Percentiles rank a stretch among this genome's conserved stretches.
phyloP scores from a whole-genome alignment of 2,797 vertebrate species.

The Enteromius treurensis region DNA sequence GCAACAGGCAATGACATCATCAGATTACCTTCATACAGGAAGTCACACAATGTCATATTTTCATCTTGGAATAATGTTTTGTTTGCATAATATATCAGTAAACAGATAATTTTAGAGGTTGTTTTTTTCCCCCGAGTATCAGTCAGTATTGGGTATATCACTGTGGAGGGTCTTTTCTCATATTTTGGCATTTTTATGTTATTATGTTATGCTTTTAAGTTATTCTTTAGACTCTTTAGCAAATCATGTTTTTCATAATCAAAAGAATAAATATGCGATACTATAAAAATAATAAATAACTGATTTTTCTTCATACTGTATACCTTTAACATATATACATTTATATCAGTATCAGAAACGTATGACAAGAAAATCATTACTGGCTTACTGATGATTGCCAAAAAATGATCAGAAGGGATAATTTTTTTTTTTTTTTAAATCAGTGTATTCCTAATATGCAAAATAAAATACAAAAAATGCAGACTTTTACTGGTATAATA shows the following conservation, averaged over 20 bases:
- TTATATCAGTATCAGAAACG: too few species aligned
- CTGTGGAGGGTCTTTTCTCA: not conserved
- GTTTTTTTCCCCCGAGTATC: not conserved
- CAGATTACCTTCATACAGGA: not conserved
- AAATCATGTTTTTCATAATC: not conserved
- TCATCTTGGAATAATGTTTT: not conserved
- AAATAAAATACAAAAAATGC: not conserved
- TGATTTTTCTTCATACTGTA: too few species aligned
- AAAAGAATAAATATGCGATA: not conserved
- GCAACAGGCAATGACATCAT: not conserved
- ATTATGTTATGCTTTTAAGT: too few species aligned
- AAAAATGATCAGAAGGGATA: not conserved
- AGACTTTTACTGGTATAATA: not conserved
- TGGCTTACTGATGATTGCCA: not conserved
- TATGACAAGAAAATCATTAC: not conserved
- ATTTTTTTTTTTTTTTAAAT: too few species aligned
- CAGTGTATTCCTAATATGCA: not conserved
- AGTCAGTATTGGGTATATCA: not conserved
- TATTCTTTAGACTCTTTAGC: not conserved
- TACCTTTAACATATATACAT: too few species aligned
- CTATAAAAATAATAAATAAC: too few species aligned
- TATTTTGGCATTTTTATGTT: constrained; percentile 19
- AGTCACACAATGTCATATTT: constrained; percentile 4
- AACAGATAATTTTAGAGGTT: not conserved
- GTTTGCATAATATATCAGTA: too few species aligned